Conservation (phyloP, 1,140 invertebrate species). For the Calephelis virginiensis region DNA sequence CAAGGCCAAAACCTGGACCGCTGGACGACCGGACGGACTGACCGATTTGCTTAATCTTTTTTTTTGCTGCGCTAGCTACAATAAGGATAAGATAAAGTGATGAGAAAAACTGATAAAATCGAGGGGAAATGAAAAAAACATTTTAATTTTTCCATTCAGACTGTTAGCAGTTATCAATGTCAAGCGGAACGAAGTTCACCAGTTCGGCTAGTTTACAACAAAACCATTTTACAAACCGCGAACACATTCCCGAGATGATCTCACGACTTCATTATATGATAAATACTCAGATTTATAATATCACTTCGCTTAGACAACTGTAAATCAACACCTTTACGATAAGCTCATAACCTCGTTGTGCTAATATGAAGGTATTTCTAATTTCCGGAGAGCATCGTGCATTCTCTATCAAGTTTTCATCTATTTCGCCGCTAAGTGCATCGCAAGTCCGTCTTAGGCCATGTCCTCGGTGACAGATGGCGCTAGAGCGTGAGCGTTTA, state of each 20-base stretch:
- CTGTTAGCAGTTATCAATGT: too few species aligned
- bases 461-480: neutral
- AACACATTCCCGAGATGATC: neutral
- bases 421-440: slow-evolving; percentile 16
- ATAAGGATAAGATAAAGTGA: too few species aligned
- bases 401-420: slow-evolving; percentile 15
- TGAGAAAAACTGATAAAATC: too few species aligned
- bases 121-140: too few species aligned
- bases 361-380: slow-evolving; percentile 18
- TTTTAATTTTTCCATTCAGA: too few species aligned
- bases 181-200: too few species aligned
- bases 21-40: too few species aligned
- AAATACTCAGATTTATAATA: neutral
- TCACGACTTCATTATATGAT: slow-evolving; percentile 3
- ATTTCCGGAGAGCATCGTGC: slow-evolving; percentile 16
- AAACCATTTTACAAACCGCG: neutral
- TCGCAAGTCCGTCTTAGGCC: slow-evolving; percentile 2
- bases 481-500: neutral
- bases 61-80: too few species aligned
- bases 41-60: too few species aligned
- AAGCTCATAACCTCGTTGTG: slow-evolving; percentile 16
- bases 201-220: too few species aligned
- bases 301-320: neutral
- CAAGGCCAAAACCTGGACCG: too few species aligned
- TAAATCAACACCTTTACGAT: slow-evolving; percentile 15